phyloP scores from a whole-genome alignment of 2,113 vertebrate genomes.

The Cacatua alba region DNA sequence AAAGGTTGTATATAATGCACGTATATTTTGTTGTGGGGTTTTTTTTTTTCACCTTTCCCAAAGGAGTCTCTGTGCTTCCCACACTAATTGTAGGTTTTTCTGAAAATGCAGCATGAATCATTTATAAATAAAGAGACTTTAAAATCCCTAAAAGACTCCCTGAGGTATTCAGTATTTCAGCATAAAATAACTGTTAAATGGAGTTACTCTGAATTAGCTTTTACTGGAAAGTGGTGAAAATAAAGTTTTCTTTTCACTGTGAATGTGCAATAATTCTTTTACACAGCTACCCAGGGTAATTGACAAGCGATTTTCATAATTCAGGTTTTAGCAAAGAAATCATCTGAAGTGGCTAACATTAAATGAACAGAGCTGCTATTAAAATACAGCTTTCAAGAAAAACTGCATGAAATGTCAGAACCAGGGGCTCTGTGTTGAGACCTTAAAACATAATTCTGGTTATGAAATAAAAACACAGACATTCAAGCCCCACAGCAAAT shows the following conservation, averaged over 20 bases:
- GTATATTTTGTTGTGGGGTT: slow-evolving; percentile 45
- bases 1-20: slow-evolving; percentile 63
- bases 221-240: slow-evolving; percentile 86
- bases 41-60: slow-evolving; percentile 78
- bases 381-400: slow-evolving; percentile 55
- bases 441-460: slow-evolving; percentile 33
- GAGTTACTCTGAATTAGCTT: slow-evolving; percentile 88
- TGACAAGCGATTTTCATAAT: slow-evolving; percentile 81
- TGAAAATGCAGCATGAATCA: slow-evolving; percentile 89
- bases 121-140: slow-evolving; percentile 90
- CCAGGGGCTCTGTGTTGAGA: slow-evolving; percentile 43
- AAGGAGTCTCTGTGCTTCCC: slow-evolving; percentile 84
- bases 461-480: slow-evolving; percentile 49
- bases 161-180: slow-evolving; percentile 83
- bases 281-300: slow-evolving; percentile 78
- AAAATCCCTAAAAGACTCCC: slow-evolving; percentile 88
- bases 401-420: slow-evolving; percentile 24
- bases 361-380: slow-evolving; percentile 42
- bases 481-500: background rate
- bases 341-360: slow-evolving; percentile 64
- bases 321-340: slow-evolving; percentile 77
- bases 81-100: slow-evolving; percentile 90
- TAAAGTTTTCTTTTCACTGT: slow-evolving; percentile 82
- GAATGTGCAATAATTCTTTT: slow-evolving; percentile 81
- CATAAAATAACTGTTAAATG: slow-evolving; percentile 89